These are phyloP conservation scores for Callocephalon fimbriatum DNA, from an alignment of 2,113 vertebrate species.

Conservation along the genomic window DNA sequence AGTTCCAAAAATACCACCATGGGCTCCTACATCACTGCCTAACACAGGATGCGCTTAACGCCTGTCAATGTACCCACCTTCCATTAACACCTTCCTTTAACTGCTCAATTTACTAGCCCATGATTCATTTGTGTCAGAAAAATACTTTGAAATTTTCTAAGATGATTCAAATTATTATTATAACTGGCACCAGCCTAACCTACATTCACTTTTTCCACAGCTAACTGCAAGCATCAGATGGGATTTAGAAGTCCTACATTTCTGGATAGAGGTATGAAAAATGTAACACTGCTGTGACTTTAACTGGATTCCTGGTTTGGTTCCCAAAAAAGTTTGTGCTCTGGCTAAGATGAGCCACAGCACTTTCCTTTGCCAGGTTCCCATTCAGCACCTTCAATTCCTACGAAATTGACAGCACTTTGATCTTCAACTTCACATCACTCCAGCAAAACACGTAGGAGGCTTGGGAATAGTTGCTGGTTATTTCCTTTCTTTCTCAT, in stretches of 20 bases:
- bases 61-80: not conserved
- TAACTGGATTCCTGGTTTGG: not conserved
- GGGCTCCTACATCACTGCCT: not conserved
- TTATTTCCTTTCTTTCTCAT: slow-evolving; percentile 46
- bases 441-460: not conserved
- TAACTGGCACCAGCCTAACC: not conserved
- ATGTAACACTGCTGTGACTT: not conserved
- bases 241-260: not conserved
- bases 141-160: not conserved
- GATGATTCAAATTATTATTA: not conserved
- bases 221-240: not conserved
- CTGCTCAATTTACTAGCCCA: not conserved
- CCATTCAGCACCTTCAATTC: not conserved
- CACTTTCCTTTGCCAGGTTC: not conserved
- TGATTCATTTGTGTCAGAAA: not conserved
- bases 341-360: not conserved
- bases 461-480: slow-evolving; percentile 3
- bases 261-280: not conserved
- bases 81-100: not conserved
- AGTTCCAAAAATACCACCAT: slow-evolving; percentile 4
- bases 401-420: not conserved
- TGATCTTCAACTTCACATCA: not conserved
- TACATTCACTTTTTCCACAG: not conserved
- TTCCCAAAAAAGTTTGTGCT: not conserved
- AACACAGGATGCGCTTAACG: not conserved